These are phyloP conservation scores for Peucedramus taeniatus DNA, from an alignment of 2,113 vertebrate species.

Conservation along the genomic window DNA sequence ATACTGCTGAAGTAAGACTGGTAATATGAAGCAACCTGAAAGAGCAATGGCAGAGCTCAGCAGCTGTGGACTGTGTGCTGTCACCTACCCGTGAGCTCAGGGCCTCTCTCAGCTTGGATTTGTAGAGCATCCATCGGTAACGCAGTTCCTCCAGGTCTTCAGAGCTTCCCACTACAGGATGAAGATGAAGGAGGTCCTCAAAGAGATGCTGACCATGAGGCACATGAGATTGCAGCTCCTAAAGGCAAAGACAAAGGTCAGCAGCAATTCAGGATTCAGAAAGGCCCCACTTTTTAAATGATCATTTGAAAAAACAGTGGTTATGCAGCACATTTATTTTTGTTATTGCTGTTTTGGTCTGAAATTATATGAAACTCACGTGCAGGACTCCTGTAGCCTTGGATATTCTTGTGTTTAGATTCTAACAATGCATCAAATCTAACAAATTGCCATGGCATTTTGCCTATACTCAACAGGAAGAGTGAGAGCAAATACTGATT, in stretches of 20 bases:
- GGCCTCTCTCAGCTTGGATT: slow-evolving; percentile 83
- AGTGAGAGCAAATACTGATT: background rate
- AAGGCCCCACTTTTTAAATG: background rate
- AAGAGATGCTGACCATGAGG: slow-evolving; percentile 78
- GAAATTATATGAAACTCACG: background rate
- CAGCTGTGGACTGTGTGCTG: background rate
- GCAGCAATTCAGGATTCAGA: background rate
- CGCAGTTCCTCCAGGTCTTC: slow-evolving; percentile 82
- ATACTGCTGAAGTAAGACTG: background rate
- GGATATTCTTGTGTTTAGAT: background rate
- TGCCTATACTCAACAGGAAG: background rate
- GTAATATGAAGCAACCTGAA: background rate
- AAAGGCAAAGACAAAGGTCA: background rate
- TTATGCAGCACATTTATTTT: background rate
- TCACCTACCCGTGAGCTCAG: slow-evolving; percentile 48
- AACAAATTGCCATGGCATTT: background rate
- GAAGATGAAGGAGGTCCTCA: slow-evolving; percentile 66
- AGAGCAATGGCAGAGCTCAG: background rate
- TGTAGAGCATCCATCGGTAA: slow-evolving; percentile 93
- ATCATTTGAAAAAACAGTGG: background rate
- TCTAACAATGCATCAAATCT: background rate
- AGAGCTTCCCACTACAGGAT: background rate
- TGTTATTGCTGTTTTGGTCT: background rate
- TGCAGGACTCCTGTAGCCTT: background rate
- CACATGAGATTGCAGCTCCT: slow-evolving; percentile 78